Evolutionary conservation across 2,113 vertebrate genomes (phyloP).

Genomic region (Pristiophorus japonicus): DNA sequence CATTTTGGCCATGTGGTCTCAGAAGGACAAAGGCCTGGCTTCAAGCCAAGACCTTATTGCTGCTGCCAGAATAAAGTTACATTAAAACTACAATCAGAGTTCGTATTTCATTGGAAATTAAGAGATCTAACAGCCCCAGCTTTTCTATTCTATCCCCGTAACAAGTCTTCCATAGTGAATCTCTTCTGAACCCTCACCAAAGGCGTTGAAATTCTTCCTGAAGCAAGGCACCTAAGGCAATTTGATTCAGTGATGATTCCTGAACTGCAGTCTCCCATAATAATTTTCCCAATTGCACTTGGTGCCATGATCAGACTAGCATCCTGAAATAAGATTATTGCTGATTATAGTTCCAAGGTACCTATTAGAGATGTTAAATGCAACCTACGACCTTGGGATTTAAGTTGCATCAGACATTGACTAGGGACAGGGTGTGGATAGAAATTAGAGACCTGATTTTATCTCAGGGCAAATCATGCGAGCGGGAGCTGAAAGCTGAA

Average conservation of each 20-base stretch:
- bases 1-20: no score
- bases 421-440: no score
- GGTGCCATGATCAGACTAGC: background rate
- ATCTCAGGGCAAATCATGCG: no score
- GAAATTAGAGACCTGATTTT: no score
- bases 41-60: no score
- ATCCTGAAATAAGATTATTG: background rate
- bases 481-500: no score
- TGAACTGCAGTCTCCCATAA: background rate
- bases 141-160: background rate
- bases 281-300: background rate
- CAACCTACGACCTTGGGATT: background rate
- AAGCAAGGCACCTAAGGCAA: background rate
- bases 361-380: background rate
- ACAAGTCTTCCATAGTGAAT: background rate
- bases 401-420: no score
- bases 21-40: no score
- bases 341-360: background rate
- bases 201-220: background rate
- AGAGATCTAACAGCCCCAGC: no score
- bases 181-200: background rate
- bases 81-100: no score
- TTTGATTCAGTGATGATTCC: background rate
- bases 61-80: no score
- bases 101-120: no score